A percentile compares a stretch with the other conserved stretches of the same genome.
phyloP scores from a whole-genome alignment of 2,113 vertebrate species.

The Megaleporinus macrocephalus region DNA sequence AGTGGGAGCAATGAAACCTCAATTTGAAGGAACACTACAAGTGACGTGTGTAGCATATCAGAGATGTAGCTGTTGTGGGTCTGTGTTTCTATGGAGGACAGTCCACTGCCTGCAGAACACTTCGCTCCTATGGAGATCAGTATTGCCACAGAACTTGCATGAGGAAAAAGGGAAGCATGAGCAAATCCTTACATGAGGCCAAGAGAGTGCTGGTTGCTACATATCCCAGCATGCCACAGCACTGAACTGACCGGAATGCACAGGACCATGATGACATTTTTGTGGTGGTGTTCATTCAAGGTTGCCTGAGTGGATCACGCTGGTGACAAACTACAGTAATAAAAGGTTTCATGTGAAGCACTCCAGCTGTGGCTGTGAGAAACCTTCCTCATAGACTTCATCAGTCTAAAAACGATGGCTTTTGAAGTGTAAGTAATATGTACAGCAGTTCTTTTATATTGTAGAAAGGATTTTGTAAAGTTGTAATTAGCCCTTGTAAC shows the following conservation, averaged over 20 bases:
- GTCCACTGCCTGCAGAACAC: not conserved
- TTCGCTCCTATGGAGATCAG: conserved; percentile 47
- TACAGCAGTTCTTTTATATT: conserved; percentile 45
- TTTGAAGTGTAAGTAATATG: conserved; percentile 73
- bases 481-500: conserved; percentile 37
- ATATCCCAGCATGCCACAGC: conserved; percentile 24
- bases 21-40: conserved; percentile 75
- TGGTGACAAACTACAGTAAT: not conserved
- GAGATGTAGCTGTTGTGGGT: conserved; percentile 5
- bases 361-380: not conserved
- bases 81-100: not conserved
- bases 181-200: not conserved
- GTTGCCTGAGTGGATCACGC: not conserved
- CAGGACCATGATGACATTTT: not conserved
- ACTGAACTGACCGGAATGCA: not conserved
- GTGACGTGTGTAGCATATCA: not conserved
- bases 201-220: not conserved
- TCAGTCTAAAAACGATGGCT: conserved; percentile 32
- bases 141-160: conserved; percentile 45
- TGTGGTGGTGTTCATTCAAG: not conserved
- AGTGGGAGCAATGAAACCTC: conserved; percentile 94
- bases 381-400: conserved; percentile 6
- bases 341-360: not conserved
- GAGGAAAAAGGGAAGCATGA: conserved; percentile 42
- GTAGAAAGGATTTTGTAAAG: conserved; percentile 28